These are phyloP conservation scores for Eutrigla gurnardus DNA, from an alignment of 2,797 vertebrate genomes.

Conservation along the genomic window DNA sequence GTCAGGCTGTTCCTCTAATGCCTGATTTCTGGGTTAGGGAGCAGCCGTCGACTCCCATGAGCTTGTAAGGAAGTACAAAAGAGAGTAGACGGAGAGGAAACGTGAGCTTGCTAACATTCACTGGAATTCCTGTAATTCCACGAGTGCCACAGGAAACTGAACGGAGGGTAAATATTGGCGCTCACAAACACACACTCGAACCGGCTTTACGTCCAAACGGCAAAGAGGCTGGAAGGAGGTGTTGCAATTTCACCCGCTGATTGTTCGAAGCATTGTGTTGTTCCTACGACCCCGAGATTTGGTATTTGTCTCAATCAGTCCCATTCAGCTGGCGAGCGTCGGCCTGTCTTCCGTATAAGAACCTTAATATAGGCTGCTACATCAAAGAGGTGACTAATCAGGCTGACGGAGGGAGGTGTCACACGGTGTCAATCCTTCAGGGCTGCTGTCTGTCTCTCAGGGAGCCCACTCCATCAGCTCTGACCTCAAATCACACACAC, in stretches of 20 bases:
- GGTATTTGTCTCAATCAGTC: slow-evolving; percentile 59
- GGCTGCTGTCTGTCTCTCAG: slow-evolving; percentile 59
- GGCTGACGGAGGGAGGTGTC: slow-evolving; percentile 72
- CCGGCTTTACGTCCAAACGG: slow-evolving; percentile 7
- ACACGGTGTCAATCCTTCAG: slow-evolving; percentile 73
- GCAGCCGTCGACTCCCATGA: slow-evolving; percentile 59
- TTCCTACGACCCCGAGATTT: slow-evolving; percentile 16
- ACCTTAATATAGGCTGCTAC: slow-evolving; percentile 66
- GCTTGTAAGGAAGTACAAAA: slow-evolving; percentile 32
- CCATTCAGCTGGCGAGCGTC: slow-evolving; percentile 54
- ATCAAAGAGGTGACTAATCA: slow-evolving; percentile 79
- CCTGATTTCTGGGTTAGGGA: slow-evolving; percentile 70
- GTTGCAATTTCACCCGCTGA: slow-evolving; percentile 23
- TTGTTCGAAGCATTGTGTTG: slow-evolving; percentile 19
- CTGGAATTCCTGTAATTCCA: slow-evolving; percentile 34
- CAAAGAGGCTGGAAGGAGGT: not conserved
- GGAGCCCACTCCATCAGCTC: slow-evolving; percentile 62
- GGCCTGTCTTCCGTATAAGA: slow-evolving; percentile 57
- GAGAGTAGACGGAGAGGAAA: slow-evolving; percentile 12
- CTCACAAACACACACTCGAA: slow-evolving; percentile 5
- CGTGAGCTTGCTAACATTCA: slow-evolving; percentile 35
- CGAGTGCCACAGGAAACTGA: slow-evolving; percentile 30
- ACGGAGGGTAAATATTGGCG: not conserved
- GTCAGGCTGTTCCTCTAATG: slow-evolving; percentile 66
- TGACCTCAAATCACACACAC: slow-evolving; percentile 55